A percentile compares a stretch with the other conserved stretches of the same genome.
phyloP scores from a whole-genome alignment of 1,140 invertebrate genomes.

The Brachionus koreanus region DNA sequence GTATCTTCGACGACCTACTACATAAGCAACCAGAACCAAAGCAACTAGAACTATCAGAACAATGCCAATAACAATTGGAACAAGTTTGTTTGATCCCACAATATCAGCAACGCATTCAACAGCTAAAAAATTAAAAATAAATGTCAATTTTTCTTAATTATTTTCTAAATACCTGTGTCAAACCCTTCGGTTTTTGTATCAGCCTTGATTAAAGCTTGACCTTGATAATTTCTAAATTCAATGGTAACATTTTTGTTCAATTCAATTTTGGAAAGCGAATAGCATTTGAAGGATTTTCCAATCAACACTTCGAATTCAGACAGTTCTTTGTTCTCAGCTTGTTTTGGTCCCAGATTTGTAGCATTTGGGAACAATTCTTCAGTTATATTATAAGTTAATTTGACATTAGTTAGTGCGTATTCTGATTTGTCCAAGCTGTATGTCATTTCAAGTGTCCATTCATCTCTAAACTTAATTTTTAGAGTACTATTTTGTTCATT shows the following conservation, averaged over 20 bases:
- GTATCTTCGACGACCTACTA: slow-evolving; percentile 72
- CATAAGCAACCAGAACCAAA: slow-evolving; percentile 84
- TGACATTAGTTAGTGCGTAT: background rate
- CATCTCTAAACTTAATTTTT: background rate
- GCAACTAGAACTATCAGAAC: slow-evolving; percentile 80
- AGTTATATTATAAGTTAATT: slow-evolving; percentile 1
- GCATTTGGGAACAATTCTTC: background rate
- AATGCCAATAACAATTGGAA: slow-evolving; percentile 90
- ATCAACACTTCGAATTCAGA: background rate
- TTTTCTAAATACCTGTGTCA: slow-evolving; percentile 2
- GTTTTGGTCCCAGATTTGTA: background rate
- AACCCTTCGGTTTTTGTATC: background rate
- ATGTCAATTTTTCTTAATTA: too few relatives aligned
- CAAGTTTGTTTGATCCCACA: slow-evolving; percentile 65
- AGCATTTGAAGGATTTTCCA: slow-evolving; percentile 32
- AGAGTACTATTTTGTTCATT: background rate
- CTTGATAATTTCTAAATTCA: slow-evolving; percentile 38
- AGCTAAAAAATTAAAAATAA: background rate
- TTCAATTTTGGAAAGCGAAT: background rate
- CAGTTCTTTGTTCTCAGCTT: background rate
- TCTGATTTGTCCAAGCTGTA: background rate
- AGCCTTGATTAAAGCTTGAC: slow-evolving; percentile 1
- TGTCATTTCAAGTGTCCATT: background rate
- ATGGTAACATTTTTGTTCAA: slow-evolving; percentile 8
- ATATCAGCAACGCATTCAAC: slow-evolving; percentile 30